Evolutionary conservation across 2,888 invertebrate species (phyloP), one percentile per base, ranked within the genome.

Genomic region (Drosophila flavopinicola): DNA sequence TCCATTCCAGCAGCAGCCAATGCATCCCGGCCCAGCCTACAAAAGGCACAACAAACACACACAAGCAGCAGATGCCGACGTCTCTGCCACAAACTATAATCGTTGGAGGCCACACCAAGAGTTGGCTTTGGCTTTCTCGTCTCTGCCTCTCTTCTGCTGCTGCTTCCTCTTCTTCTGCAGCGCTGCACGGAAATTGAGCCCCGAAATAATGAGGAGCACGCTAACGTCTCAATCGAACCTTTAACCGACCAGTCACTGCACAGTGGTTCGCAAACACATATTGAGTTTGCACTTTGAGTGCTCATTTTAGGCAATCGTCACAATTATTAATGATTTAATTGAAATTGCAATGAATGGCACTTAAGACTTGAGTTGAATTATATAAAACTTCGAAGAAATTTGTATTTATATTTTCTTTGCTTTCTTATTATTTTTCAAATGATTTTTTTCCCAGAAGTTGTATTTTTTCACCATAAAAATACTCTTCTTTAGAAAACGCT

Each of bases 141-240:
- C 52, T 48, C 48, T 48, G 41, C 37, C 29, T 32, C 11, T 33
- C 17, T 33, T 33, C n/a, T n/a, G n/a, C n/a, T n/a, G n/a, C n/a
- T n/a, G n/a, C n/a, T n/a, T n/a, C n/a, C n/a, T n/a, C n/a, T 44
- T 24, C 33, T 39, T 37, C 33, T 30, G 57, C 66, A 27, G 49
- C 48, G 60, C 45, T 44, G 70, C 75, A 75, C 83, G 82, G 71
- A 86, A 80, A 84, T 78, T 78, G 82, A 84, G 63, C 53, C 63
- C 45, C 66, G n/a, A 65, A 80, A 86, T 80, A 80, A 80, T 80
- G 85, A 86, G 84, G 48, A 64, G 63, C 63, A 63, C 84, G 77
- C 84, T 83, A 79, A 79, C 86, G 64, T 79, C 79, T 79, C 86
- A 79, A 80, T 80, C 80, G 82, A 83, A 63, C 83, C 59, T 77